Evolutionary conservation across 2,113 vertebrate species (phyloP), one percentile per base, ranked within the genome.

Genomic region (Leptodactylus fuscus): DNA sequence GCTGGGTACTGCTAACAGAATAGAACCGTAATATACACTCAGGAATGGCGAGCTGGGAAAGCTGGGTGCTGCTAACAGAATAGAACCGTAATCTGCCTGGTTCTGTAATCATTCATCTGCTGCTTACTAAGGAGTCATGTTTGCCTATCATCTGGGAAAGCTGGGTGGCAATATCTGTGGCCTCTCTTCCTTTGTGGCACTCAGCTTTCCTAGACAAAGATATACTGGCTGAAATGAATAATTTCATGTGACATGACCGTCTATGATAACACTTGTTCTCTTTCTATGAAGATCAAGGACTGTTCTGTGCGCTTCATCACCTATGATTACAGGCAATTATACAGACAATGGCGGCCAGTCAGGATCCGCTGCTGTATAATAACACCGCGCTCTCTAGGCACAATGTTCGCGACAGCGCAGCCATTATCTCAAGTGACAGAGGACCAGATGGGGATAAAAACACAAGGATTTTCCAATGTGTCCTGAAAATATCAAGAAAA

Each of bases 281-380:
- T 34, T 29, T 67, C 34, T 38, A 69, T 69, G 34, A 38, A 69
- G 65, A 69, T 69, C 32, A 69, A 38, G 32, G 65, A 20, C 18
- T n/a, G 22, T 12, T 2, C 20, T 55, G 58, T n/a, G 58, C 4
- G 1, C 29, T 29, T 65, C 9, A 32, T 65, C 60, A 18, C 29
- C 27, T 32, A 12, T 32, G 16, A 76, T 18, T 55, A 53, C 29
- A 13, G 75, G 18, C 75, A 78, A 78, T 78, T 53, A 78, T 34
- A n/a, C 18, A 34, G 10, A 22, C 75, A 78, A 53, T 78, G 46
- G 27, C 5, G 20, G 18, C 75, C 48, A 34, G 48, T 5, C 22
- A 10, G 5, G 16, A 76, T 49, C 48, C 2, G 34, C 38, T 20
- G 36, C 69, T 20, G 69, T n/a, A n/a, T n/a, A 73, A 38, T 44